Evolutionary conservation across 2,888 invertebrate genomes (phyloP).

Genomic region (Malthinus seriepunctatus): DNA sequence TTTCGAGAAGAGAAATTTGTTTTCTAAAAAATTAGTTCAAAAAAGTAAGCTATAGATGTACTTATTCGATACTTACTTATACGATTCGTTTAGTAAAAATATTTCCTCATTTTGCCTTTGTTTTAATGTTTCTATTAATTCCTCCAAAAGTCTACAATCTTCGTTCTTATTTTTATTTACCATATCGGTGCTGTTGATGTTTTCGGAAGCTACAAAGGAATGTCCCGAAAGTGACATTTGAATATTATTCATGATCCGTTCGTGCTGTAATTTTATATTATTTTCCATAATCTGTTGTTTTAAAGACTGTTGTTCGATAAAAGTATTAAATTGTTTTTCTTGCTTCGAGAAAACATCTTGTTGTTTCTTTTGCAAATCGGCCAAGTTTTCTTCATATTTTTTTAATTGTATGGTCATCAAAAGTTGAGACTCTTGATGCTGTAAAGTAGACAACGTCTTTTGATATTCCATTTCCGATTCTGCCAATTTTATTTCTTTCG

Average conservation of each 20-base stretch:
- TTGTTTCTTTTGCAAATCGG: constrained; percentile 61
- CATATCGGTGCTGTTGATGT: constrained; percentile 50
- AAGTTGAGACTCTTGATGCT: constrained; percentile 66
- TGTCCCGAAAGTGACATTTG: constrained; percentile 55
- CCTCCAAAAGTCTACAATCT: constrained; percentile 42
- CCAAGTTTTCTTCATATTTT: constrained; percentile 65
- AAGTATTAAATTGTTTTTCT: constrained; percentile 59
- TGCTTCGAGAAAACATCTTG: constrained; percentile 59
- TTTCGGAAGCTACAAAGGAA: constrained; percentile 25
- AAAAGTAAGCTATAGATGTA: background rate
- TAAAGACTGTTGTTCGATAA: constrained; percentile 60
- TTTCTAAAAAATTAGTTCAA: constrained; percentile 53
- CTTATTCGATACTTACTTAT: constrained; percentile 56
- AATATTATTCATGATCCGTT: constrained; percentile 64
- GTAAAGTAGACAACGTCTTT: constrained; percentile 60
- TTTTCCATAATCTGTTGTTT: constrained; percentile 63
- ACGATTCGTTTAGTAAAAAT: constrained; percentile 65
- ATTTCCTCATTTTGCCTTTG: constrained; percentile 65
- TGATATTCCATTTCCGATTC: constrained; percentile 56
- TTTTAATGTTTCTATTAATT: constrained; percentile 58
- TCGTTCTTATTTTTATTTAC: constrained; percentile 36
- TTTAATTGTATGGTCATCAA: constrained; percentile 65
- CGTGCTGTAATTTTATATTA: constrained; percentile 63
- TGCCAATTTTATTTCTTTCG: constrained; percentile 39
- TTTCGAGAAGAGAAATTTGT: constrained; percentile 62